Conservation (phyloP, 2,888 invertebrate species). For the Metacarcinus magister region DNA sequence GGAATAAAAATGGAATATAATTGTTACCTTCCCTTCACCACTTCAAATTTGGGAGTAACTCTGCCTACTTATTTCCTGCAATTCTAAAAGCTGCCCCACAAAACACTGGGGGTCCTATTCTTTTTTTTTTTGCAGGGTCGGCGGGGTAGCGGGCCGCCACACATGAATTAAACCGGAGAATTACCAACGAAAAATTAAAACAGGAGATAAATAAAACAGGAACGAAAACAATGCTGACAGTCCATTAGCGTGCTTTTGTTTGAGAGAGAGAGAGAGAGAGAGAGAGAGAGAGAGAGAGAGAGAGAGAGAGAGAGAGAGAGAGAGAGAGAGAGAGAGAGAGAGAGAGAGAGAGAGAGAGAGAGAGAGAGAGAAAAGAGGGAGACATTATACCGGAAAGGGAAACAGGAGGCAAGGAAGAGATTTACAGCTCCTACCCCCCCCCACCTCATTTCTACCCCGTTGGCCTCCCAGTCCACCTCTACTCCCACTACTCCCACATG, state of each 20-base stretch:
- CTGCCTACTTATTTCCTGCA: background rate
- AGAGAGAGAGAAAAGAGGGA: background rate
- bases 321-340: slow-evolving; percentile 40
- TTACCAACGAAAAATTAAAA: slow-evolving; percentile 31
- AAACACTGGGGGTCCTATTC: background rate
- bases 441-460: background rate
- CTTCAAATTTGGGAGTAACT: background rate
- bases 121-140: background rate
- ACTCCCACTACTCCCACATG: background rate
- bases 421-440: background rate
- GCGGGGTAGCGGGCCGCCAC: slow-evolving; percentile 28
- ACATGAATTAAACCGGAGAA: background rate
- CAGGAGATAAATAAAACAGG: slow-evolving; percentile 21
- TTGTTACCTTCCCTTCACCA: no score
- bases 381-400: background rate
- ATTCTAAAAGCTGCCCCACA: background rate
- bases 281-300: slow-evolving; percentile 28
- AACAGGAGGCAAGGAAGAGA: background rate
- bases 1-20: background rate
- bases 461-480: background rate
- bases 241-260: slow-evolving; percentile 8
- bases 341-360: slow-evolving; percentile 56
- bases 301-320: slow-evolving; percentile 49
- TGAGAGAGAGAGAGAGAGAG: slow-evolving; percentile 2
- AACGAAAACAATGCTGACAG: slow-evolving; percentile 36